A percentile compares a stretch with the other conserved stretches of the same genome.
Conservation (phyloP, 2,888 invertebrate genomes). For the Amiota communis region DNA sequence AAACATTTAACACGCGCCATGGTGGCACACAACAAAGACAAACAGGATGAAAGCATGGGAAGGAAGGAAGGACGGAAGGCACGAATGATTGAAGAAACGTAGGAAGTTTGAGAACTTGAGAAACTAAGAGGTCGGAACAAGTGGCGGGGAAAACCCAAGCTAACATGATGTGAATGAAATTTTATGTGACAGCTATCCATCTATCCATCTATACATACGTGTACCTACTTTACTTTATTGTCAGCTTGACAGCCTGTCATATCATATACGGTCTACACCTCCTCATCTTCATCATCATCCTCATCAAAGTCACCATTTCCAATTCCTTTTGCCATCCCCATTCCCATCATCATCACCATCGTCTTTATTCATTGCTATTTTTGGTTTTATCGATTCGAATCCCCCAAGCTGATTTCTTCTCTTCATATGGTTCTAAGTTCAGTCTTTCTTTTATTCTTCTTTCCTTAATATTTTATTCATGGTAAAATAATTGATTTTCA, state of each 20-base stretch:
- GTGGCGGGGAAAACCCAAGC: no score
- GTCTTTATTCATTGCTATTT: slow-evolving; percentile 46
- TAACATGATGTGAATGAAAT: no score
- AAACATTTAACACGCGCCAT: no score
- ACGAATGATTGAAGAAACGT: slow-evolving; percentile 31
- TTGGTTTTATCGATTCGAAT: slow-evolving; percentile 58
- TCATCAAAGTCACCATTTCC: no score
- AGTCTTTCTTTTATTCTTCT: background rate
- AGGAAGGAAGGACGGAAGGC: slow-evolving; percentile 36
- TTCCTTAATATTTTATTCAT: slow-evolving; percentile 22
- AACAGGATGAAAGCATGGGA: background rate
- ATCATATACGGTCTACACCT: no score
- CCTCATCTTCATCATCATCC: no score
- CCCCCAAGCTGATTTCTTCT: background rate
- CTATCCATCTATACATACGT: no score
- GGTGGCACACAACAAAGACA: no score
- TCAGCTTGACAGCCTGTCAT: slow-evolving; percentile 5
- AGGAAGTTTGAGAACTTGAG: no score
- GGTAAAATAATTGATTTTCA: slow-evolving; percentile 26
- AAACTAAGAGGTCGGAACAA: no score
- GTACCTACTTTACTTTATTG: background rate
- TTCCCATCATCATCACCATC: background rate
- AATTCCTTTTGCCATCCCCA: background rate
- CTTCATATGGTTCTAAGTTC: no score
- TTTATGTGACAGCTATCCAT: no score